Percentiles rank a stretch among this genome's conserved stretches.
These are phyloP conservation scores for Rhinoraja longicauda DNA, from an alignment of 2,797 vertebrate species.

Conservation along the genomic window DNA sequence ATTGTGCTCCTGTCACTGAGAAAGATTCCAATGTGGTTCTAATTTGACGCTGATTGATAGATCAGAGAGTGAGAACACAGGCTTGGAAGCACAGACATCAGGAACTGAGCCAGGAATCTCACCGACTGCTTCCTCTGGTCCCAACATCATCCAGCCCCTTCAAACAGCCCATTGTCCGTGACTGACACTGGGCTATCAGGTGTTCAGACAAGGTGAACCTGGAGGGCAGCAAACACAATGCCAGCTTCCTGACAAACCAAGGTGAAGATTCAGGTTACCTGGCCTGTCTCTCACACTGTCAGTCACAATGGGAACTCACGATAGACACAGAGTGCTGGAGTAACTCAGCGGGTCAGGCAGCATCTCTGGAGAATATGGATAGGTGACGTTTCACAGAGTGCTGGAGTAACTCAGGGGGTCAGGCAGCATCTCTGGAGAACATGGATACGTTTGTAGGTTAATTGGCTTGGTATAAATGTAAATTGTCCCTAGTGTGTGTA, in stretches of 20 bases:
- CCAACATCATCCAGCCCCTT: not conserved
- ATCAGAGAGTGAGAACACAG: not conserved
- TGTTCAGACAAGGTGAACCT: not conserved
- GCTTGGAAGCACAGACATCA: not conserved
- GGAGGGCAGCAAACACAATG: not conserved
- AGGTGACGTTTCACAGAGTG: too few relatives aligned
- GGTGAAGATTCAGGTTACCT: not conserved
- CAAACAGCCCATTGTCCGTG: not conserved
- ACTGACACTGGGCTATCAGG: not conserved
- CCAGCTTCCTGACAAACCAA: not conserved
- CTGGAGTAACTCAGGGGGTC: too few relatives aligned
- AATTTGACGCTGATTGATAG: not conserved
- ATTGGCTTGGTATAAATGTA: too few relatives aligned
- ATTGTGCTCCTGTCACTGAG: not conserved
- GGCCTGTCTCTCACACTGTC: not conserved
- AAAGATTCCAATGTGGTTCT: too few relatives aligned
- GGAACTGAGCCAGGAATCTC: not conserved
- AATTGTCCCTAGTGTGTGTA: too few relatives aligned
- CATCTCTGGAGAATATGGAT: too few relatives aligned
- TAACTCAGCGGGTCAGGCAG: too few relatives aligned
- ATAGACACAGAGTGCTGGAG: too few relatives aligned
- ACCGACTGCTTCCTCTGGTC: not conserved
- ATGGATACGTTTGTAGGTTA: too few relatives aligned
- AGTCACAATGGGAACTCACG: not conserved
- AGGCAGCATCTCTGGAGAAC: too few relatives aligned